A percentile compares a stretch with the other conserved stretches of the same genome.
Conservation (phyloP, 35 echinoderm and acorn worm species). For the Anneissia japonica region DNA sequence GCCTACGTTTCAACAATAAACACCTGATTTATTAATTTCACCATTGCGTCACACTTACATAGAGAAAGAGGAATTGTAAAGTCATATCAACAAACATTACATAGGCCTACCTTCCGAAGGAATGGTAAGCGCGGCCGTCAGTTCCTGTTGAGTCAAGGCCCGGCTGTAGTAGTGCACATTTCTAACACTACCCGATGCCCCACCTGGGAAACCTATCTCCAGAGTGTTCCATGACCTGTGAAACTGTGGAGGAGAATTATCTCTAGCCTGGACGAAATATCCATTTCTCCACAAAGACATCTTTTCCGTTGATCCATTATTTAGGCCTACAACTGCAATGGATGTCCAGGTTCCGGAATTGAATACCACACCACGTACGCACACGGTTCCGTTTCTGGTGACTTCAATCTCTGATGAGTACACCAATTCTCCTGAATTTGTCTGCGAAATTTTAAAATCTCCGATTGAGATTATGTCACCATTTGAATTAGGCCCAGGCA, state of each 20-base stretch:
- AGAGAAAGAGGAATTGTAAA: too few relatives aligned
- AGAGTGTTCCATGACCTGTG: background rate
- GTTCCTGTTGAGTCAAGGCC: background rate
- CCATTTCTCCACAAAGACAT: background rate
- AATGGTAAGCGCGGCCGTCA: background rate
- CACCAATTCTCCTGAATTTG: background rate
- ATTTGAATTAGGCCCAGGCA: background rate
- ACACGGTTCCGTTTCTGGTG: background rate
- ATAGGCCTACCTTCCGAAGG: background rate
- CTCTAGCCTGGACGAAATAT: background rate
- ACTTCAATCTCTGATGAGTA: background rate
- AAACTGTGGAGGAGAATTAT: background rate
- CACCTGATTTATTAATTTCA: too few relatives aligned
- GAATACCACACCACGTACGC: background rate
- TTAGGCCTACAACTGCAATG: background rate
- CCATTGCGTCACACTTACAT: too few relatives aligned
- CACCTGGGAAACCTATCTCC: background rate
- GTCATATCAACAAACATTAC: too few relatives aligned
- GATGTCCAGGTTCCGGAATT: background rate
- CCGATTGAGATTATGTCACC: background rate
- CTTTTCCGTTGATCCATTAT: background rate
- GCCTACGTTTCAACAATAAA: too few relatives aligned
- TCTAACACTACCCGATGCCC: background rate
- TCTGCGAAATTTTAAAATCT: background rate
- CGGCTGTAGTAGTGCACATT: background rate